Base-by-base conservation (phyloP, 2,888 invertebrate species). In the Pherbina coryleti region DNA sequence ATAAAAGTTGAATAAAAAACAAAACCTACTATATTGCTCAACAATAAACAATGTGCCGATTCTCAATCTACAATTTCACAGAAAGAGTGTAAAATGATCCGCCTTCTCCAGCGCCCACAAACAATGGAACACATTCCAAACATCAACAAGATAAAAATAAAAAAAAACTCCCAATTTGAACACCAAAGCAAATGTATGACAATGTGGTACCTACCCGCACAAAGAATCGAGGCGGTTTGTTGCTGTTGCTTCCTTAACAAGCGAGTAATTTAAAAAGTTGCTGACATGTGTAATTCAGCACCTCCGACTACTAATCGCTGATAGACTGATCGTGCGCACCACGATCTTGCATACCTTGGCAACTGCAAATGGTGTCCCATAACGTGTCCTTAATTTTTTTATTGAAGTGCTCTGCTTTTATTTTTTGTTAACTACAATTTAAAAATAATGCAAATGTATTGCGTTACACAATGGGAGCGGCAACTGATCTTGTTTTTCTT, bases 241-340 rank as follows among this genome's bases (percentile, higher is more conserved):
- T 87, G 81, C 85, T 85, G 84, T 83, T 85, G 81, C 74, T 74
- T 74, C 64, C 49, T 19, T 74, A 64, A 64, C 83, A 79, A 78
- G 81, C 80, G 80, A 82, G 81, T 76, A 86, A 86, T 88, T 86
- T 86, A 84, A 83, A 85, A 88, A 87, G 88, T 87, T 87, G 88
- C 86, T 86, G 87, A 85, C 86, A 85, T 83, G 77, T 37, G 76
- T 71, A 80, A 79, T 80, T 77, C 81, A 80, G 82, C 83, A 83
- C 83, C 82, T 83, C 83, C 83, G 82, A 82, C 83, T 82, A 79
- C 76, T 44, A 25, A 64, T 31, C 28, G 34, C 28, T 64, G 2
- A 55, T 5, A 55, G 7, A 11, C 11, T 44, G 44, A 44, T 44
- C 44, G 44, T 17, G 17, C 49, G 51, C 5, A n/a, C 28, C 49